These are phyloP conservation scores for Eonycteris spelaea DNA, from an alignment of 2,113 vertebrate species.

Conservation along the genomic window DNA sequence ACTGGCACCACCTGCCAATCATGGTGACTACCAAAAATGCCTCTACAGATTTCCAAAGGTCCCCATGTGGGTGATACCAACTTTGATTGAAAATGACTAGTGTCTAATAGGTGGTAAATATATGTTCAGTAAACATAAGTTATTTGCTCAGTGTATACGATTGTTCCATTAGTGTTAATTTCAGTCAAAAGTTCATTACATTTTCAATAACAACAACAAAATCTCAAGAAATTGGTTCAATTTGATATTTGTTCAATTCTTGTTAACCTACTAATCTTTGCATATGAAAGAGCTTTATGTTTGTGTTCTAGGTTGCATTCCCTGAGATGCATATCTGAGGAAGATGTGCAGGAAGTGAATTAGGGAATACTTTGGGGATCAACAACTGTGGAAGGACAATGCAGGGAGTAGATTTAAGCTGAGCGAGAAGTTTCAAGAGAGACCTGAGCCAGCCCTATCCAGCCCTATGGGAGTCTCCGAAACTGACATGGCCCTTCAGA, in stretches of 20 bases:
- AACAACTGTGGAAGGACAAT: not conserved
- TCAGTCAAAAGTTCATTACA: not conserved
- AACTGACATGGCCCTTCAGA: not conserved
- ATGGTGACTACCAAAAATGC: not conserved
- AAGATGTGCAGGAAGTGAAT: not conserved
- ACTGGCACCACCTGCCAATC: not conserved
- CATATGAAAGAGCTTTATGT: not conserved
- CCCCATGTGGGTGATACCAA: not conserved
- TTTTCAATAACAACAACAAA: not conserved
- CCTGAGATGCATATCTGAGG: not conserved
- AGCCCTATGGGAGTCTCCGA: not conserved
- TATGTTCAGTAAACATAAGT: not conserved
- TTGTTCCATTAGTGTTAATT: not conserved
- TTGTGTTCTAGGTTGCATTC: not conserved
- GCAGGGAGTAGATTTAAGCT: not conserved
- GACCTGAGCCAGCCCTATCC: not conserved
- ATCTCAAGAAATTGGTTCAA: not conserved
- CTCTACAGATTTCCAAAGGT: not conserved
- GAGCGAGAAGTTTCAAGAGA: not conserved
- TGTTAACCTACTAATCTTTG: not conserved
- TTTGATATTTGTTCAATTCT: not conserved
- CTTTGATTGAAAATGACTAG: not conserved
- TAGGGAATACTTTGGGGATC: not conserved
- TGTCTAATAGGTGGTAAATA: not conserved
- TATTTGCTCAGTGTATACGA: not conserved